Base-by-base conservation (phyloP, 2,113 vertebrate genomes). In the Zosterops pallidus region DNA sequence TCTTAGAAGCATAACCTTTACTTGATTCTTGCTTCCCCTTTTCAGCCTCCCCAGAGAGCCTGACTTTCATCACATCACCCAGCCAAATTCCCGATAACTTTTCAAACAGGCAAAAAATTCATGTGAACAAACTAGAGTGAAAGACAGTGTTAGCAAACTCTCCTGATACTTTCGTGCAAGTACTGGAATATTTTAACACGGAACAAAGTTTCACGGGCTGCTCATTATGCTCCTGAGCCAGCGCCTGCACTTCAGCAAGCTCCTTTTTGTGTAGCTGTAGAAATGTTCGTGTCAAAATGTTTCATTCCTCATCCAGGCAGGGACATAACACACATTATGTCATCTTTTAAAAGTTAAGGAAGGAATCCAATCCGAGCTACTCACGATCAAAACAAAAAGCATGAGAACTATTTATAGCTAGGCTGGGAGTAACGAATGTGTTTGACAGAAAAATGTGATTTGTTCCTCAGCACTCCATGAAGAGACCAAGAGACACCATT, bases 201-300 rank as follows among this genome's bases (percentile, higher is more conserved):
- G 87, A 94, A 83, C 78, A 91, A 94, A 65, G 59, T 95, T 91
- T 80, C 67, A 52, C 23, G 6, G 55, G 63, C 68, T 95, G 76
- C 62, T 95, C 75, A 60, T 89, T 79, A 92, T 44, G 47, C 29
- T 89, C 6, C 1, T 50, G 84, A 95, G 87, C 50, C 87, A 87
- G 68, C 1, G 0, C 74, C 69, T 85, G 89, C 82, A 90, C 78
- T 79, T 92, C 62, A 85, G 29, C 41, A 0, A 87, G 67, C 74
- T 91, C 63, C 33, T 83, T 83, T 78, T n/a, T 28, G 74, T 64
- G 82, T 85, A 91, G 84, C 89, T 90, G 91, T 55, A 85, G 87
- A 95, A 92, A 96, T 14, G 63, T 69, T 92, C 46, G 4, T 87
- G 93, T 92, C 94, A 95, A 95, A 97, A 94, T 94, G 93, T 85